Conservation (phyloP, 92 coral and sea anemone genomes). For the Porites divaricata region DNA sequence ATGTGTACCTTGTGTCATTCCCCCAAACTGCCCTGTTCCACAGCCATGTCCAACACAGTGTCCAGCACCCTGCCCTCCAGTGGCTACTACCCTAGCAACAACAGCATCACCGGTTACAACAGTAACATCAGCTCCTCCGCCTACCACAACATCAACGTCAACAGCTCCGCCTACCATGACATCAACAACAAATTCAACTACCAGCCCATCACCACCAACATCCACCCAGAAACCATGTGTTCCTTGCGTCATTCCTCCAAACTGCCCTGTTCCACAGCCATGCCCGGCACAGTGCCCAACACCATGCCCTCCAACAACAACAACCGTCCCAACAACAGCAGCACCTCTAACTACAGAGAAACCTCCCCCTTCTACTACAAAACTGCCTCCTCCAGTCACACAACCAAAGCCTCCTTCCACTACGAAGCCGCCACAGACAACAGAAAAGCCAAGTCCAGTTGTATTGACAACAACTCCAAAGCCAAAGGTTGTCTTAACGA, state of each 20-base stretch:
- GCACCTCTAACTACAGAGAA: slow-evolving; percentile 40
- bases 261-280: slow-evolving; percentile 62
- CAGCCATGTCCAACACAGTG: slow-evolving; percentile 62
- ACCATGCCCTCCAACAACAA: slow-evolving; percentile 52
- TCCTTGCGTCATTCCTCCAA: slow-evolving; percentile 61
- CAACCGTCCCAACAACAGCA: slow-evolving; percentile 30
- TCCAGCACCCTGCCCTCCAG: slow-evolving; percentile 64
- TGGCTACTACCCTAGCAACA: slow-evolving; percentile 32
- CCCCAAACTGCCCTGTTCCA: slow-evolving; percentile 60
- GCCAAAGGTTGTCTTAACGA: slow-evolving; percentile 34
- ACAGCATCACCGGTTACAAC: background rate
- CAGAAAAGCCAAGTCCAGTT: slow-evolving; percentile 44
- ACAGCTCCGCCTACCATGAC: slow-evolving; percentile 24
- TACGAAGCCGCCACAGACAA: slow-evolving; percentile 43
- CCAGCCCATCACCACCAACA: slow-evolving; percentile 16
- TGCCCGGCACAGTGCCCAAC: slow-evolving; percentile 60
- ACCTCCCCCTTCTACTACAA: slow-evolving; percentile 26
- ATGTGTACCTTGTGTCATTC: slow-evolving; percentile 67
- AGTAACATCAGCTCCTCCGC: slow-evolving; percentile 26
- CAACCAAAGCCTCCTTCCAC: slow-evolving; percentile 36
- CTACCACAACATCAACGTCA: slow-evolving; percentile 33
- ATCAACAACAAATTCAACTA: slow-evolving; percentile 5
- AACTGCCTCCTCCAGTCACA: slow-evolving; percentile 26
- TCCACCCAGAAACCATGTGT: slow-evolving; percentile 54
- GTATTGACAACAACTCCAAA: slow-evolving; percentile 35